phyloP scores from a whole-genome alignment of 1,140 invertebrate species.

The Tetraneura akinire region DNA sequence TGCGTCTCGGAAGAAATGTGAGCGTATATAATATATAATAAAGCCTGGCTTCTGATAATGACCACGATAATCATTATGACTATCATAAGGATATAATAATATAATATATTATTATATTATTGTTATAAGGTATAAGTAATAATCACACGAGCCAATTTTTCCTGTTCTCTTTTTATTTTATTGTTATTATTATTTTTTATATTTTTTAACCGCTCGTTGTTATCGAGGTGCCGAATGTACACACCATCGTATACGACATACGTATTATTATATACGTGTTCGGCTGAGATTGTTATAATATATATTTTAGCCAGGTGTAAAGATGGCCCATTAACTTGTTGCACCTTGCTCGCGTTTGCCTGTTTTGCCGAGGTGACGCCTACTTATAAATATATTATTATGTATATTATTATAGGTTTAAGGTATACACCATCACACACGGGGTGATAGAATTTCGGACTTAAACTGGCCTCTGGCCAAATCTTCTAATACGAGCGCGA shows the following conservation, averaged over 20 bases:
- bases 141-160: slow-evolving; percentile 42
- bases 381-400: not conserved
- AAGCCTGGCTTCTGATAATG: slow-evolving; percentile 40
- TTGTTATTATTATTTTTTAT: not conserved
- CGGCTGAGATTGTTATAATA: slow-evolving; percentile 31
- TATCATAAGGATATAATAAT: slow-evolving; percentile 21
- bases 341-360: slow-evolving; percentile 41
- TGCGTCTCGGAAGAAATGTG: slow-evolving; percentile 1
- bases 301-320: slow-evolving; percentile 48
- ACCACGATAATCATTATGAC: slow-evolving; percentile 37
- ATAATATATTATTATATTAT: no score
- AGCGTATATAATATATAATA: no score
- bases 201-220: slow-evolving; percentile 22
- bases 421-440: not conserved
- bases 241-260: not conserved
- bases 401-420: no score
- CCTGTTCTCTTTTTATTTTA: slow-evolving; percentile 29
- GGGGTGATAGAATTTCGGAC: slow-evolving; percentile 38
- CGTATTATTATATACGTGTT: not conserved
- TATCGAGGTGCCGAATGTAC: slow-evolving; percentile 46
- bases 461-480: slow-evolving; percentile 26
- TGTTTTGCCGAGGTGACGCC: slow-evolving; percentile 42
- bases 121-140: slow-evolving; percentile 18
- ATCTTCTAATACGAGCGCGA: not conserved
- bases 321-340: slow-evolving; percentile 42